Evolutionary conservation across 1,140 invertebrate genomes (phyloP).

Genomic region (Trypoxylus dichotomus): DNA sequence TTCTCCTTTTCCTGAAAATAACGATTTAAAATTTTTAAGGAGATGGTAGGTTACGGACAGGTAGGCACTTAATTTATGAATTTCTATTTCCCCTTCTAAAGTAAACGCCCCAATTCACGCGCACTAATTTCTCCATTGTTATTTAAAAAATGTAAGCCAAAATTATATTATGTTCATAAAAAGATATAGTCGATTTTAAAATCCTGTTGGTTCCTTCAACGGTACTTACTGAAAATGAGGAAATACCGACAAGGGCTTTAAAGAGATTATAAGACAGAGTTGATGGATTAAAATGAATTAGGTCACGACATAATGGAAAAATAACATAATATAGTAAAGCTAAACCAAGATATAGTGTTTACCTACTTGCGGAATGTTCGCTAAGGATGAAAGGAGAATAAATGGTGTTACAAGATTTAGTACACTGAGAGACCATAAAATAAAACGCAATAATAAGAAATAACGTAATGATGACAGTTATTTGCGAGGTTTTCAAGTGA

Average conservation of each 20-base stretch:
- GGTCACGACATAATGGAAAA: background rate
- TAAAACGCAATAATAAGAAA: background rate
- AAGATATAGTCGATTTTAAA: no score
- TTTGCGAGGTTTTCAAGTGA: no score
- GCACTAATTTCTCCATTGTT: background rate
- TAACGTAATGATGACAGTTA: no score
- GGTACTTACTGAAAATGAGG: background rate
- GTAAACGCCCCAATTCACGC: background rate
- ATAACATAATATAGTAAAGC: background rate
- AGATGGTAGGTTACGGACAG: no score
- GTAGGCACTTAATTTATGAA: no score
- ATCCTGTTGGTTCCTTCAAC: background rate
- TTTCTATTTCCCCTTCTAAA: no score
- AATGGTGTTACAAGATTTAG: background rate
- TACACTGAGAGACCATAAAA: background rate
- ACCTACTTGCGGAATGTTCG: background rate
- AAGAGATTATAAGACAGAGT: background rate
- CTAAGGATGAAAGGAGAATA: background rate
- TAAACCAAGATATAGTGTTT: background rate
- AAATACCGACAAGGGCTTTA: background rate
- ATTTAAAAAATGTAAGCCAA: background rate
- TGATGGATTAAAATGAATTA: slow-evolving; percentile 7
- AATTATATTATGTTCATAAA: background rate
- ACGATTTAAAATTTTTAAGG: no score
- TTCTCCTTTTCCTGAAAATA: no score